Conservation (phyloP, 2,113 vertebrate genomes). For the Drymodes brunneopygia region DNA sequence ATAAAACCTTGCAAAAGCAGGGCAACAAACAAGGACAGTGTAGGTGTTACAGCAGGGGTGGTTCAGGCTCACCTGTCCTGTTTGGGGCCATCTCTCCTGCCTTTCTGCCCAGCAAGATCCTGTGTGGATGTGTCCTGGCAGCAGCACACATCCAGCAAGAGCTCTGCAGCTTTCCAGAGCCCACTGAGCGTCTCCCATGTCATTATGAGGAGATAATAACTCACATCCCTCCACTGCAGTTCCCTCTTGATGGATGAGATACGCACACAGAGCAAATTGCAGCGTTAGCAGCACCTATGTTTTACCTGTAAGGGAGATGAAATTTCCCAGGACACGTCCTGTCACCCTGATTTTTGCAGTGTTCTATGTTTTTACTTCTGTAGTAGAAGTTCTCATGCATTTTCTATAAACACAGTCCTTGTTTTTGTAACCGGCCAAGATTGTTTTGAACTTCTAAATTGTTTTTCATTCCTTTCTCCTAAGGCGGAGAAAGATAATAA, state of each 20-base stretch:
- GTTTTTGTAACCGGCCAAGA: no score
- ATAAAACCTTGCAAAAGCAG: no score
- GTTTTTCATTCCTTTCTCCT: no score
- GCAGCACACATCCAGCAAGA: background rate
- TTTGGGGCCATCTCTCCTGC: background rate
- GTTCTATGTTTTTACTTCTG: no score
- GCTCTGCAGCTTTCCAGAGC: background rate
- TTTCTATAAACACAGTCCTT: no score
- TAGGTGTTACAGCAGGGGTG: background rate
- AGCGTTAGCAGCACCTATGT: background rate
- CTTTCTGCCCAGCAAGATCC: background rate
- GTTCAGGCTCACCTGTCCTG: background rate
- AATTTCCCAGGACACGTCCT: background rate
- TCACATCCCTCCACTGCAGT: background rate
- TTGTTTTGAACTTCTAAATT: no score
- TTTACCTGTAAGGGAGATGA: background rate
- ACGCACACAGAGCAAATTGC: background rate
- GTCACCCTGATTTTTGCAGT: no score
- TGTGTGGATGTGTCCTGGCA: background rate
- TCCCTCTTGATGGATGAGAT: background rate
- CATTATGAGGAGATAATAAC: background rate
- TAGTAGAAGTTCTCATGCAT: no score
- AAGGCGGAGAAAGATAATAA: no score
- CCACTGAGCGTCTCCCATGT: background rate
- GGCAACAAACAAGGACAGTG: no score